Base-by-base conservation (phyloP, 2,113 vertebrate species). In the Pluvianellus socialis region DNA sequence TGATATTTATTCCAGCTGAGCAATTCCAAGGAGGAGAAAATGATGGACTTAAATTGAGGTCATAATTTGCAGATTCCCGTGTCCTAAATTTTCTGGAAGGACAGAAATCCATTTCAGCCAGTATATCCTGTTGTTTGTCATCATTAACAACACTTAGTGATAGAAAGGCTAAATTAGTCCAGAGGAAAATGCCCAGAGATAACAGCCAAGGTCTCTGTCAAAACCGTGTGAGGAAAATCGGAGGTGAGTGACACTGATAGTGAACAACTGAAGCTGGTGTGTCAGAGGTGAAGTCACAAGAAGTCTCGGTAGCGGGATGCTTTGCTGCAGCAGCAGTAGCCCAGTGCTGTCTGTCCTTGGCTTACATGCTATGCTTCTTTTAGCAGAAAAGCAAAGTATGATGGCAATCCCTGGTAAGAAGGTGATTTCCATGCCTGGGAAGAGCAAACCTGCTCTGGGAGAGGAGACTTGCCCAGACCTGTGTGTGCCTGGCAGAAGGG, bases 1-100 rank as follows among this genome's bases (percentile, higher is more conserved):
- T 91, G 79, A 47, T 50, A 77, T 88, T 95, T 94, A 91, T 89
- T 86, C 91, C 93, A 96, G 79, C 86, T 86, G 86, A 96, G 79
- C 68, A 91, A 19, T 88, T 94, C 38, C 50, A 84, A 84, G 38
- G 50, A 94, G 65, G 86, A 86, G 65, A 96, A 88, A 92, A 95
- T 63, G 28, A 95, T 94, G 80, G 87, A 47, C 95, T 85, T 75
- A 35, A 94, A 94, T 40, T 82, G 88, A 94, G 89, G 89, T 81
- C 44, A 53, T 82, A 84, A 82, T 95, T 96, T 94, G 22, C 65
- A 6, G 12, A 87, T 92, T n/a, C n/a, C 7, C 0, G 1, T 89
- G 76, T 89, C 89, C 91, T 90, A 75, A 87, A 94, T 97, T 91
- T 76, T 71, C 70, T 0, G 0, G 56, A 81, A 77, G 40, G 80